Evolutionary conservation across 2,113 vertebrate genomes (phyloP).

Genomic region (Lates calcarifer): DNA sequence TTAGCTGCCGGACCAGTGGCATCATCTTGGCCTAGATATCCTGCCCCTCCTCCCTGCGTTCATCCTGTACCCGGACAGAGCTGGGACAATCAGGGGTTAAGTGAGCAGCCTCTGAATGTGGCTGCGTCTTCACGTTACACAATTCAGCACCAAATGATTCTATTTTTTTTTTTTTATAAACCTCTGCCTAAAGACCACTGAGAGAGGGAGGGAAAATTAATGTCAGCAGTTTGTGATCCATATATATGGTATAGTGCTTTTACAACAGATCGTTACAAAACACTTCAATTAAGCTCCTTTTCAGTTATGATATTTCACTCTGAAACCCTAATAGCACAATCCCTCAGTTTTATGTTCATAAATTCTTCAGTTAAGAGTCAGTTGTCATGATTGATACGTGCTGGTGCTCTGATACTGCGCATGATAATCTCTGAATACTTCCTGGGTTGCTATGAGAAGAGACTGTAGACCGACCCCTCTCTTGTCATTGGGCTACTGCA

Average conservation of each 20-base stretch:
- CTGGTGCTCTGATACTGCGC: conserved; percentile 24
- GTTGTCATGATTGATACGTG: conserved; percentile 31
- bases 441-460: conserved; percentile 78
- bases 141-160: background rate
- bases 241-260: background rate
- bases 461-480: conserved; percentile 56
- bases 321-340: background rate
- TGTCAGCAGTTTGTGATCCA: conserved; percentile 15
- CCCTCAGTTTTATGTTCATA: background rate
- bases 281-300: conserved; percentile 8
- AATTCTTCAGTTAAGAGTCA: conserved; percentile 12
- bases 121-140: conserved; percentile 14
- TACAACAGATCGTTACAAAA: background rate
- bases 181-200: background rate
- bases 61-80: conserved; percentile 6
- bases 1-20: conserved; percentile 32
- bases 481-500: conserved; percentile 62
- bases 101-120: conserved; percentile 6
- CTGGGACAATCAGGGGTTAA: conserved; percentile 41
- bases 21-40: conserved; percentile 29
- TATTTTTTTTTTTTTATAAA: conserved; percentile 30
- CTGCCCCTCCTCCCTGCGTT: background rate
- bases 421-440: conserved; percentile 54
- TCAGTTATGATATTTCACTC: background rate
- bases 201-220: background rate